Evolutionary conservation across 2,888 invertebrate species (phyloP).

Genomic region (Dolomedes plantarius): DNA sequence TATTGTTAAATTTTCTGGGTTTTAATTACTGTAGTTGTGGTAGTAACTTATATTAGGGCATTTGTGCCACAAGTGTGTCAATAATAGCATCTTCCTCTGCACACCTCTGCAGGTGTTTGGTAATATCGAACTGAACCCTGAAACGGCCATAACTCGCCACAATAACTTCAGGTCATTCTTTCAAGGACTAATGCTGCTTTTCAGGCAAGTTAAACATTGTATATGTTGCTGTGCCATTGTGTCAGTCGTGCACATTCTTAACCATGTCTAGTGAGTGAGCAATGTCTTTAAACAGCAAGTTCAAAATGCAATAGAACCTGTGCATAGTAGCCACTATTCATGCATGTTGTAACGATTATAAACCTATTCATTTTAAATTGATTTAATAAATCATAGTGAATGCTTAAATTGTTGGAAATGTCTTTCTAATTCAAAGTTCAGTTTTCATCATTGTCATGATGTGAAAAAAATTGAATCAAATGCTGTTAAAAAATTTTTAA

Average conservation of each 20-base stretch:
- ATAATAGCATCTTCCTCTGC: slow-evolving; percentile 65
- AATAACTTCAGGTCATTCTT: slow-evolving; percentile 99
- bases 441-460: too few species aligned
- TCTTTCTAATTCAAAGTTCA: too few species aligned
- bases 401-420: too few species aligned
- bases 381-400: too few species aligned
- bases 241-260: slow-evolving; percentile 52
- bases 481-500: too few species aligned
- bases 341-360: too few species aligned
- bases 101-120: slow-evolving; percentile 90
- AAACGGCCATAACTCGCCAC: slow-evolving; percentile 95
- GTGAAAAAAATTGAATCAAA: too few species aligned
- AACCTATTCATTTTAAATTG: too few species aligned
- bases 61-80: slow-evolving; percentile 36
- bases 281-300: slow-evolving; percentile 2
- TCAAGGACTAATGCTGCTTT: slow-evolving; percentile 98
- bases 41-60: slow-evolving; percentile 37
- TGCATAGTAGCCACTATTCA: not conserved
- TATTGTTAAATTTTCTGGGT: slow-evolving; percentile 14
- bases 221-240: slow-evolving; percentile 63
- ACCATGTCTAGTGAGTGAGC: slow-evolving; percentile 8
- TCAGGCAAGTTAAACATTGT: slow-evolving; percentile 86
- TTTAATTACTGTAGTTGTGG: not conserved
- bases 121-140: slow-evolving; percentile 96
- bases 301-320: not conserved